Base-by-base conservation (phyloP, 30 jellyfish, hydroid and myxozoan species). In the Calvadosia cruxmelitensis region DNA sequence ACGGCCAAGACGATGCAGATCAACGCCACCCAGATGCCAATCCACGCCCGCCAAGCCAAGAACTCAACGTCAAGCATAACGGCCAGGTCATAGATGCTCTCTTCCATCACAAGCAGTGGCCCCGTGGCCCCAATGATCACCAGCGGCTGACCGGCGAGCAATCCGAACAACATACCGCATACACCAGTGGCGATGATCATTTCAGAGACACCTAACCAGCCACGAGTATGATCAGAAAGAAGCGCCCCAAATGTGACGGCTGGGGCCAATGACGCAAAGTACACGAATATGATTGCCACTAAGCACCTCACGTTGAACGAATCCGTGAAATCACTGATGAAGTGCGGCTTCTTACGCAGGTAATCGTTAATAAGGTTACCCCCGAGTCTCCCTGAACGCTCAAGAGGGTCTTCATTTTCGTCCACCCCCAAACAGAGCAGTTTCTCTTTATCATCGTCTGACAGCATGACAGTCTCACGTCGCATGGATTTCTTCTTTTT, bases 71-170 rank as follows among this genome's bases (percentile, higher is more conserved):
- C 72, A 51, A 84, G 57, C 53, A 23, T 33, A 53, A 31, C 29
- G 1, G 93, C 79, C 13, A 84, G 68, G 32, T 72, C 81, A 50
- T 72, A 84, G 23, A 84, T 77, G 32, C 70, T 78, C 31, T 85
- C 70, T 49, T 84, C 95, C 78, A 84, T 66, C 3, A 84, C 82
- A 53, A 78, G 35, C 80, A 84, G 57, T 15, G 95, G 95, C 29
- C 95, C 95, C 13, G 95, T 78, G 5, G 95, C 86, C 0, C 95
- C 95, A 23, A 84, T 76, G 2, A 84, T 78, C 20, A 84, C 67
- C 72, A 84, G 53, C 24, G 95, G 95, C 68, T 84, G 95, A 1
- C 95, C 95, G 23, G 95, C 83, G 13, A 84, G 67, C 5, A 71
- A 49, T 27, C 94, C 84, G 57, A 77, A 84, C 2, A 78, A 30